A percentile compares a stretch with the other conserved stretches of the same genome.
phyloP scores from a whole-genome alignment of 1,140 invertebrate genomes.

The Bilobella aurantiaca region DNA sequence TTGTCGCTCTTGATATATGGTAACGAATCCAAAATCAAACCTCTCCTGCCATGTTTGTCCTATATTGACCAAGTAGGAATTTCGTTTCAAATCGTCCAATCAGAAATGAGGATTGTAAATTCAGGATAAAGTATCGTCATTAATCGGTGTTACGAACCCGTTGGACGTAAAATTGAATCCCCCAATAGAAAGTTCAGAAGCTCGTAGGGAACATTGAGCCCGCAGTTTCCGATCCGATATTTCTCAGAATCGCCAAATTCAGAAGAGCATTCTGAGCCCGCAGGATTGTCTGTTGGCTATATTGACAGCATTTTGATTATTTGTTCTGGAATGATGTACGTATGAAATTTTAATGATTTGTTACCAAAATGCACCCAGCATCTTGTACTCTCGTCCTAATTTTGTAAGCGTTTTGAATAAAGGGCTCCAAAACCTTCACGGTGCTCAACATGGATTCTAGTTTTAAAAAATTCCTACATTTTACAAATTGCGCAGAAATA shows the following conservation, averaged over 20 bases:
- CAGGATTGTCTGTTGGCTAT: background rate
- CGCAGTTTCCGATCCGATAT: background rate
- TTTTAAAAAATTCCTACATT: no score
- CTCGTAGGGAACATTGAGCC: slow-evolving; percentile 2
- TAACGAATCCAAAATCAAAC: background rate
- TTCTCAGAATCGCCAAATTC: background rate
- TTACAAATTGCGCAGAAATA: no score
- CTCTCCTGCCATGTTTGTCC: background rate
- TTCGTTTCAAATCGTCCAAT: background rate
- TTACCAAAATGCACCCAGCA: background rate
- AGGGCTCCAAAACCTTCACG: slow-evolving; percentile 26
- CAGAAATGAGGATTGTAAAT: background rate
- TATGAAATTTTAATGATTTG: background rate
- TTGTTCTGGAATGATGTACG: no score
- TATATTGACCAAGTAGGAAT: background rate
- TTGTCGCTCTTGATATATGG: background rate
- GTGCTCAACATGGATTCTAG: slow-evolving; percentile 27
- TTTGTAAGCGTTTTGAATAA: slow-evolving; percentile 21
- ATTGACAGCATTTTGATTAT: no score
- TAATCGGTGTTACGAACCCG: background rate
- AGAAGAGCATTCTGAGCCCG: background rate
- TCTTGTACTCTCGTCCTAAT: slow-evolving; percentile 29
- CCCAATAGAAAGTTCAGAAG: background rate
- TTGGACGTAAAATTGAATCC: background rate
- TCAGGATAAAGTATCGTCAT: background rate